Evolutionary conservation across 2,888 invertebrate species (phyloP), one percentile per base, ranked within the genome.

Genomic region (Entomobrya multifasciata): DNA sequence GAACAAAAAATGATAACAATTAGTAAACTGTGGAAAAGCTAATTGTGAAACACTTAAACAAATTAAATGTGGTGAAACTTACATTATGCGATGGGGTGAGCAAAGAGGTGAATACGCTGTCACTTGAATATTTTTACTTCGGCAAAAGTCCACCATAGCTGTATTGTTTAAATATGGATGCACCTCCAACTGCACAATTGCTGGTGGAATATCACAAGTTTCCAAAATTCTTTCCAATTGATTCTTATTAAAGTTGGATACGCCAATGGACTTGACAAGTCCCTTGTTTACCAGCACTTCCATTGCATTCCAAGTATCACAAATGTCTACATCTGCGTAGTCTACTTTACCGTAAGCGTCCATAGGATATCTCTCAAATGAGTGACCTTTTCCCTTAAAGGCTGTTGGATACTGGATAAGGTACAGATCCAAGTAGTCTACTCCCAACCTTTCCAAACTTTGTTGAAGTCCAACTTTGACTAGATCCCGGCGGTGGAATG

Each of bases 171-270:
- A 93, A 90, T 95, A 95, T 0, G 96, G 94, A 91, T 88, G 85
- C 11, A 41, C 15, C 44, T 88, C 88, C 47, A 94, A 95, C 94
- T 96, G 96, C 89, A 95, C 95, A 0, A 93, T 94, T 0, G 94
- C 95, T 0, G 96, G 96, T 89, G 94, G 94, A 72, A 96, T 93
- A 8, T 92, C 94, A 3, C 95, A 95, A 10, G 92, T 92, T 52
- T 94, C 93, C 76, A 96, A 91, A 6, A 97, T 91, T 47, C 95
- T 93, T 80, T 95, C 94, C 15, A 97, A 92, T 92, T 97, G 97
- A 83, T 94, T 93, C 90, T 94, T 94, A 92, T 96, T 97, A 92
- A 97, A 97, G 93, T 97, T 97, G 36, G 96, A 96, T 0, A 98
- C 92, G 0, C 98, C 98, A 90, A 97, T 95, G 57, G 95, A 95